phyloP scores from a whole-genome alignment of 2,888 invertebrate species.

The Drosophila infuscata region DNA sequence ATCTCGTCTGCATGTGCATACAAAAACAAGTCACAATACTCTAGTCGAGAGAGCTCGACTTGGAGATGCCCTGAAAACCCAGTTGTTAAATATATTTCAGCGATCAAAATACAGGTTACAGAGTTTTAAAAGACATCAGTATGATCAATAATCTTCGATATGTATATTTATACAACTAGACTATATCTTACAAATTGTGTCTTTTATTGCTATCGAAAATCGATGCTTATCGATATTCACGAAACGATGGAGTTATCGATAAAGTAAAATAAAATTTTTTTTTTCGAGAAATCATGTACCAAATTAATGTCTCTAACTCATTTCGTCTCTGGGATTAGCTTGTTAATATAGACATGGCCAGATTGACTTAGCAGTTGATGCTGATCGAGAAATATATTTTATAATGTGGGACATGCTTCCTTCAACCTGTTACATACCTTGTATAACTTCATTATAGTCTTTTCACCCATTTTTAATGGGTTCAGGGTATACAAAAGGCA shows the following conservation, averaged over 20 bases:
- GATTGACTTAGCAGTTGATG: background rate
- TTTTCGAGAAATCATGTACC: background rate
- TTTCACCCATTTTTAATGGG: background rate
- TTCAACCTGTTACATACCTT: background rate
- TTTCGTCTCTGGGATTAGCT: background rate
- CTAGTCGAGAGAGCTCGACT: background rate
- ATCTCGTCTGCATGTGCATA: constrained; percentile 43
- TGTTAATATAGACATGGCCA: background rate
- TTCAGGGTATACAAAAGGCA: background rate
- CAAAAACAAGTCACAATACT: background rate
- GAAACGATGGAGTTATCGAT: background rate
- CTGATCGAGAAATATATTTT: background rate
- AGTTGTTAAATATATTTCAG: background rate
- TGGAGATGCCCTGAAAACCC: background rate
- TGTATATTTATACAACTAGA: background rate
- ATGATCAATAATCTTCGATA: background rate
- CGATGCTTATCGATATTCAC: background rate
- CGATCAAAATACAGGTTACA: background rate
- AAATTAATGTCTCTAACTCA: background rate
- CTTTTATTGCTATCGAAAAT: background rate
- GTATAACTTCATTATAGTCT: background rate
- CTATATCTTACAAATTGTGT: background rate
- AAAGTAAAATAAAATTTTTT: background rate
- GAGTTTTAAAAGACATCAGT: background rate
- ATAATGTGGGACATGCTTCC: background rate